phyloP scores from a whole-genome alignment of 2,113 vertebrate genomes.

The Chrysochloris asiatica region DNA sequence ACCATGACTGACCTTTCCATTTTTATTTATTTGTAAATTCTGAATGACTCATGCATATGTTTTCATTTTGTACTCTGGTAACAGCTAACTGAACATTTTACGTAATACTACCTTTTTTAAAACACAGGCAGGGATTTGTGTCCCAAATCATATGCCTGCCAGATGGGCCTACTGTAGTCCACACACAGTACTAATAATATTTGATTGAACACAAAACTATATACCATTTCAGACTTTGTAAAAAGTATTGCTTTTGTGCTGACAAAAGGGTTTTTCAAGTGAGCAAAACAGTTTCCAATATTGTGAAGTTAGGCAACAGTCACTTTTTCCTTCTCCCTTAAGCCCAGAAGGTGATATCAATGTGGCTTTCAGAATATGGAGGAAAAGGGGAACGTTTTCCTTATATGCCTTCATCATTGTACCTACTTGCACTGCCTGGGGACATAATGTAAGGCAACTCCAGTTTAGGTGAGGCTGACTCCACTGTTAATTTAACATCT shows the following conservation, averaged over 20 bases:
- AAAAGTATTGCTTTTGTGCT: conserved; percentile 40
- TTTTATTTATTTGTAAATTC: conserved; percentile 67
- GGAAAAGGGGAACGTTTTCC: not conserved
- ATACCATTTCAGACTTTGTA: conserved; percentile 50
- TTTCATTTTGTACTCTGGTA: conserved; percentile 56
- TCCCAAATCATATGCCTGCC: conserved; percentile 23
- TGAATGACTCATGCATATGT: not conserved
- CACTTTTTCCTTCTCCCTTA: not conserved
- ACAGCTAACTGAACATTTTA: conserved; percentile 7
- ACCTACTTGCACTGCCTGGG: not conserved
- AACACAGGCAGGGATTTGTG: conserved; percentile 34
- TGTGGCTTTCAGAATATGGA: not conserved
- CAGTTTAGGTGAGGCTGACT: not conserved
- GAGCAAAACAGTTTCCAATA: conserved; percentile 4
- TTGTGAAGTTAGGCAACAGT: not conserved
- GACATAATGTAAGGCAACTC: not conserved
- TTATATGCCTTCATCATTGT: not conserved
- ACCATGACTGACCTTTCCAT: conserved; percentile 50
- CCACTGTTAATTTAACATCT: not conserved
- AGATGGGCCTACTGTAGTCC: conserved; percentile 59
- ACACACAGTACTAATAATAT: conserved; percentile 22
- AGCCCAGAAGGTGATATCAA: not conserved
- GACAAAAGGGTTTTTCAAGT: conserved; percentile 26
- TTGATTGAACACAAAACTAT: conserved; percentile 55
- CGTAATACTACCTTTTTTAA: not conserved